These are phyloP conservation scores for Elysia crispata DNA, from an alignment of 2,888 invertebrate species.

Conservation along the genomic window DNA sequence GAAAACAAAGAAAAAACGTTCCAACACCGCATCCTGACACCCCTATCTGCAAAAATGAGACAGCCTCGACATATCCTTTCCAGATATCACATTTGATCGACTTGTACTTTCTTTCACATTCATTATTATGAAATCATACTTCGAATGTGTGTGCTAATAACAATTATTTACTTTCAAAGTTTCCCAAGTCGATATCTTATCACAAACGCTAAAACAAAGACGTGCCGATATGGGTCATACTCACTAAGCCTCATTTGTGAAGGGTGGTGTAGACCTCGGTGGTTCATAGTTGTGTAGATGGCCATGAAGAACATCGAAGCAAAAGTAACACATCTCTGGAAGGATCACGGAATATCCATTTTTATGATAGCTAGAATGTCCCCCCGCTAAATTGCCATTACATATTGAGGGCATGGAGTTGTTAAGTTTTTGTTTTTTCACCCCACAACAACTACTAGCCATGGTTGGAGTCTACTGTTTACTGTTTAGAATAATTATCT, in stretches of 20 bases:
- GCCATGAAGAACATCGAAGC: conserved; percentile 98
- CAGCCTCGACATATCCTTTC: no score
- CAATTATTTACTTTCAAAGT: no score
- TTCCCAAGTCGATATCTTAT: no score
- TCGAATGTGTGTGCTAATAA: no score
- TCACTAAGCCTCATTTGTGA: conserved; percentile 97
- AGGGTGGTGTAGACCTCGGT: conserved; percentile 89
- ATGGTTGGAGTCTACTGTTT: conserved; percentile 78
- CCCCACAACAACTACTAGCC: conserved; percentile 94
- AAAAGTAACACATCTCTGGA: conserved; percentile 97
- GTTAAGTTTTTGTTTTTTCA: conserved; percentile 93
- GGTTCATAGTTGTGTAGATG: conserved; percentile 95
- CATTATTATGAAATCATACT: no score
- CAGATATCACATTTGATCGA: no score
- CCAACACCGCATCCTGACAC: no score
- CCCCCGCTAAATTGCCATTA: conserved; percentile 75
- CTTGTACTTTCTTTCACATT: no score
- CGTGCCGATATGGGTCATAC: conserved; percentile 77
- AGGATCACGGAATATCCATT: conserved; percentile 73
- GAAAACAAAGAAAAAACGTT: no score
- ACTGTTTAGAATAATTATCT: conserved; percentile 1
- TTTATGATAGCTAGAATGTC: conserved; percentile 72
- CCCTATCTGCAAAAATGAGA: no score
- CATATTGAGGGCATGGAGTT: conserved; percentile 78
- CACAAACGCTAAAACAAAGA: no score